These are phyloP conservation scores for Scaptomyza reducta DNA, from an alignment of 2,888 invertebrate genomes.

Conservation along the genomic window DNA sequence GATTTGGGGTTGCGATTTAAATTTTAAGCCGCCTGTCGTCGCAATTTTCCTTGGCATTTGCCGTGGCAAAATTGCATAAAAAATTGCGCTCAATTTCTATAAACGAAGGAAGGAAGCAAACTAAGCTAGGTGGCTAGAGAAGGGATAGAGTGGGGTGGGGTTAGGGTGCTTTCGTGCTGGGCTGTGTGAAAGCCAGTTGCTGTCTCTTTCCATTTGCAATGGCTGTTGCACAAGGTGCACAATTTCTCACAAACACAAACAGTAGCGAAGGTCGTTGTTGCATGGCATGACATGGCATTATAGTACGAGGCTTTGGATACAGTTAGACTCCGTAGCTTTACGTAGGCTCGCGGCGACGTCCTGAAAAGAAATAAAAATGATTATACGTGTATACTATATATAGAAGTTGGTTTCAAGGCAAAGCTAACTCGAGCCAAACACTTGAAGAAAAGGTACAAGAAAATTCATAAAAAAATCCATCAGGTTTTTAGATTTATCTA, in stretches of 20 bases:
- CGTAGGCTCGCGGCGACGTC: conserved; percentile 27
- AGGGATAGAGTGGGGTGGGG: not conserved
- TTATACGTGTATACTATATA: not conserved
- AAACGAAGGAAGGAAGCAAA: conserved; percentile 9
- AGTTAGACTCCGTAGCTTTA: conserved; percentile 30
- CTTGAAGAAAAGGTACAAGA: conserved; percentile 34
- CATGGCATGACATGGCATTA: conserved; percentile 43
- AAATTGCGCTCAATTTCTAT: conserved; percentile 47
- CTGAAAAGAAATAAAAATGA: conserved; percentile 3
- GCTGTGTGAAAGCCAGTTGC: conserved; percentile 10
- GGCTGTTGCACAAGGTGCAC: conserved; percentile 70
- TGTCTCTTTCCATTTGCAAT: conserved; percentile 31
- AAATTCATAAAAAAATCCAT: conserved; percentile 20
- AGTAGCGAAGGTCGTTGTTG: conserved; percentile 62
- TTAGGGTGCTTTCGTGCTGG: conserved; percentile 5
- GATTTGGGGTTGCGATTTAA: conserved; percentile 61
- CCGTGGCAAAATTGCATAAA: conserved; percentile 55
- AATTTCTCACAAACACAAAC: conserved; percentile 58
- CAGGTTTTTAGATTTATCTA: conserved; percentile 8
- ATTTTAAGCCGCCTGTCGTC: conserved; percentile 45
- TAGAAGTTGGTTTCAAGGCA: conserved; percentile 24
- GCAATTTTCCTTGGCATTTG: conserved; percentile 55
- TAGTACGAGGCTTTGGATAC: conserved; percentile 45
- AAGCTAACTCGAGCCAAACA: conserved; percentile 9
- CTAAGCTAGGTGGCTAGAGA: not conserved